phyloP scores from a whole-genome alignment of 2,113 vertebrate species.

The Dolichotis patagonum region DNA sequence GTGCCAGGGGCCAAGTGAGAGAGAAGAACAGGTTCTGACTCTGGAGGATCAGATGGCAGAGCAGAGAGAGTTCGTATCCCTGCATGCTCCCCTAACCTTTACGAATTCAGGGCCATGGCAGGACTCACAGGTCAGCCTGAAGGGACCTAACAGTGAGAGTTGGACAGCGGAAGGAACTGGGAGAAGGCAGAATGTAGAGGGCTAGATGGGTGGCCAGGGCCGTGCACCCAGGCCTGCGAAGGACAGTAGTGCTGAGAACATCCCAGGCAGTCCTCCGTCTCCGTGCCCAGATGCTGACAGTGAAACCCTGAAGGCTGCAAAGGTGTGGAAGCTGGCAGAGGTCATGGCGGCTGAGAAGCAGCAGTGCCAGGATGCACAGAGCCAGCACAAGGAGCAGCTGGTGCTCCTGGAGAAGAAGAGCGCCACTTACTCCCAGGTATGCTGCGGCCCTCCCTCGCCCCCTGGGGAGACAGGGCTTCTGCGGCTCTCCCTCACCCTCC shows the following conservation, averaged over 20 bases:
- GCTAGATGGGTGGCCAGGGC: neutral
- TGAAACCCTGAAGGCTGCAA: constrained; percentile 86
- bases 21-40: neutral
- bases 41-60: neutral
- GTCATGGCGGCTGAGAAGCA: constrained; percentile 87
- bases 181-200: neutral
- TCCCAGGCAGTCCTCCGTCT: neutral
- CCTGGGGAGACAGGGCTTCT: neutral
- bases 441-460: neutral
- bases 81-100: neutral
- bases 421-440: constrained; percentile 80
- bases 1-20: neutral
- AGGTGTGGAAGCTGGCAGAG: constrained; percentile 86
- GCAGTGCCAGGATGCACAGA: constrained; percentile 83
- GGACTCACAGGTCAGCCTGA: neutral
- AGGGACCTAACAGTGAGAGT: constrained; percentile 19
- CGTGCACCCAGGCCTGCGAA: neutral
- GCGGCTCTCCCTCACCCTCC: neutral
- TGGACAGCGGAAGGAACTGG: neutral
- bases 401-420: constrained; percentile 88
- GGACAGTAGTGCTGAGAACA: neutral
- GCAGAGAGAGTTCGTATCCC: neutral
- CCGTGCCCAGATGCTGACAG: constrained; percentile 86
- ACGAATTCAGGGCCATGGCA: neutral
- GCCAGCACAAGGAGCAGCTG: constrained; percentile 83